Evolutionary conservation across 2,113 vertebrate genomes (phyloP), one percentile per base, ranked within the genome.

Genomic region (Hippopotamus amphibius): DNA sequence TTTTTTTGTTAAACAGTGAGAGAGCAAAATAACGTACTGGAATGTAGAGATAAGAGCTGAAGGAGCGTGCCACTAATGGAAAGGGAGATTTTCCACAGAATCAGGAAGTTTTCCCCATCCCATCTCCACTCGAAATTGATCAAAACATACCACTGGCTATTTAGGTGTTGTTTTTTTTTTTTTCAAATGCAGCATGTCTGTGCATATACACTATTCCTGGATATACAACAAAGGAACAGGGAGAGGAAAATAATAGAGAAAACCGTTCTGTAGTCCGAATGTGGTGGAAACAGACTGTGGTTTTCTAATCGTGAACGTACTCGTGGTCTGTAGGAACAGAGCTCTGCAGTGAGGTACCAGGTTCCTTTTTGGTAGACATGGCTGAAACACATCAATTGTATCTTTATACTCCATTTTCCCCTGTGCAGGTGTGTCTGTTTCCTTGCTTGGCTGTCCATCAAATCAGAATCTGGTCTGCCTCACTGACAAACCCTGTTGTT

Each of bases 401-500:
- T 99, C 99, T 98, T 99, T 99, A 93, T 99, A 99, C 98, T 99
- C 99, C 99, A 99, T 99, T 98, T 99, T 99, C 99, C 99, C 99
- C 99, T 99, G 99, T 96, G 99, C 99, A 94, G 99, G 99, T 95
- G 99, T 99, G 97, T 99, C 99, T 92, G 99, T 99, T 98, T 99
- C 99, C 98, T 99, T 99, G 98, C 99, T 99, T 89, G 99, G 99
- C 98, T 99, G 99, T 87, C 99, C 99, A 97, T 99, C 99, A 93
- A 99, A 99, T 97, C 99, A 98, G 98, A 99, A 99, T 94, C 99
- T 98, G 98, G 99, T 99, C 98, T 99, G 99, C 97, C 99, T 99
- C 98, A 99, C 99, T 77, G 99, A 98, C 98, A 99, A 99, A 82
- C 99, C 99, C 99, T 99, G 99, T 98, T 99, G 98, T 98, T 99